Base-by-base conservation (phyloP, 2,113 vertebrate species). In the Takifugu flavidus region DNA sequence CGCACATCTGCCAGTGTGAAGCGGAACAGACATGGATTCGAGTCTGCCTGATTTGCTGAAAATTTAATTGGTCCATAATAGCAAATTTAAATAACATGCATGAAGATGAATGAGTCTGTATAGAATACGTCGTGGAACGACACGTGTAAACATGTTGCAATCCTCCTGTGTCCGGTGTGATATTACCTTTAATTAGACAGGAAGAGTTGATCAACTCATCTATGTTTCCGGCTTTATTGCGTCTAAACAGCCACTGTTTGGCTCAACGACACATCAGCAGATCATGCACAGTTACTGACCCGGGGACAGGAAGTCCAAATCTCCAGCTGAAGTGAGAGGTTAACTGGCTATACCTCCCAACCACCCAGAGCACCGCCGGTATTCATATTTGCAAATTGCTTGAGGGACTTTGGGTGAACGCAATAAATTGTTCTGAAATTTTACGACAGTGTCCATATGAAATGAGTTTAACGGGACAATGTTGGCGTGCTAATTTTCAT, bases 341-440 rank as follows among this genome's bases (percentile, higher is more conserved):
- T 45, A 25, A 47, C 53, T n/a, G 43, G 20, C 29, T 54, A 4
- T 27, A 57, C 39, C 20, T 27, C 34, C 28, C 6, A 20, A 49
- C 28, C 66, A 59, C 67, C 44, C 70, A 28, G 31, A 58, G 62
- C 67, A 64, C 28, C 34, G 52, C 77, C 28, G 53, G 39, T 56
- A 61, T 76, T 59, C 64, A 62, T 75, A 62, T 62, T 43, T 66
- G 55, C n/a, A 79, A 77, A 81, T 74, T 76, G 53, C 78, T 78
- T 74, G 6, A 56, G 73, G 65, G 82, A 72, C 26, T 65, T 55
- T 5, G 25, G 34, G 55, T 69, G 56, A 44, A 49, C 26, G 28
- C 11, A 39, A 26, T 15, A 61, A 52, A 66, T 70, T 75, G 42
- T 67, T 70, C 54, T 4, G 25, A 20, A 59, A 56, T 67, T 72